Conservation (phyloP, 2,797 vertebrate genomes). For the Schizopygopsis malacanthus region DNA sequence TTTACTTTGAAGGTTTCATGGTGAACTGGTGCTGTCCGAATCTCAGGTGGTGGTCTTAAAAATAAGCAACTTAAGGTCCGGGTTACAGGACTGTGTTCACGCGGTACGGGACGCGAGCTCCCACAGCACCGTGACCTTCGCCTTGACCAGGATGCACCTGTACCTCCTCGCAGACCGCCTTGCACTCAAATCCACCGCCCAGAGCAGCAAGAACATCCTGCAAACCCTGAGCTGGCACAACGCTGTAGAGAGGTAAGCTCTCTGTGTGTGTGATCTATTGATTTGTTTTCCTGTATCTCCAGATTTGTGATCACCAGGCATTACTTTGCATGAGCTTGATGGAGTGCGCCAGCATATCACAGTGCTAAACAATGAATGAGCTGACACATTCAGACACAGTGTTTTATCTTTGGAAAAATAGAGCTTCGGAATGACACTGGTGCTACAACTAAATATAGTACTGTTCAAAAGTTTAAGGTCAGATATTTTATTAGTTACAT, state of each 20-base stretch:
- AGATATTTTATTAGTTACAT: neutral
- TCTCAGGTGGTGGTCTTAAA: conserved; percentile 80
- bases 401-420: conserved; percentile 29
- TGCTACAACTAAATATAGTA: neutral
- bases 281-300: conserved; percentile 6
- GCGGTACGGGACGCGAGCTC: conserved; percentile 81
- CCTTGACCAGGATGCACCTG: conserved; percentile 86
- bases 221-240: conserved; percentile 83
- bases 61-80: conserved; percentile 75
- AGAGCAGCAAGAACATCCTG: conserved; percentile 76
- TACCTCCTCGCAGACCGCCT: conserved; percentile 88
- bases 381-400: conserved; percentile 17
- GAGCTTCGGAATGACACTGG: conserved; percentile 7
- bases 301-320: conserved; percentile 14
- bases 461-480: neutral
- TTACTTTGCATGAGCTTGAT: conserved; percentile 31
- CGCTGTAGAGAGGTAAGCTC: conserved; percentile 83
- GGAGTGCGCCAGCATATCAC: neutral
- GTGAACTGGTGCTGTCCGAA: conserved; percentile 80
- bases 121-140: conserved; percentile 85
- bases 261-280: conserved; percentile 7
- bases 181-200: conserved; percentile 74
- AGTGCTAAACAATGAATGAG: conserved; percentile 21
- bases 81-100: conserved; percentile 85
- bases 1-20: conserved; percentile 33